Evolutionary conservation across 2,888 invertebrate species (phyloP), one percentile per base, ranked within the genome.

Genomic region (Pristionchus exspectatus): DNA sequence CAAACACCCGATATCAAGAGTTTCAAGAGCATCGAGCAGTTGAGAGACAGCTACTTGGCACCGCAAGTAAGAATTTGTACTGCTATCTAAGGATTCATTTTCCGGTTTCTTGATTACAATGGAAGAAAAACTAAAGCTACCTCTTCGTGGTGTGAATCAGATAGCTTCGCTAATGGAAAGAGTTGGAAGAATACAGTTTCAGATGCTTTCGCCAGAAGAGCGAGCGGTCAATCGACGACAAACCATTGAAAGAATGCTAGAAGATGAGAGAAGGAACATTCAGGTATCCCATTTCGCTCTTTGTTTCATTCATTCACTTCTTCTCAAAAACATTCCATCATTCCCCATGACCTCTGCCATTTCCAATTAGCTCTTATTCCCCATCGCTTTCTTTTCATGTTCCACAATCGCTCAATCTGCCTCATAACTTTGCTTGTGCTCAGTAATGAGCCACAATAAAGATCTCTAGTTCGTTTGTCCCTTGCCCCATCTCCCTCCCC

Each of bases 181-280:
- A 18, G 69, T 24, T 59, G 18, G 3, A 27, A 77, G 38, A 16
- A 9, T 38, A 12, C 24, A 38, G n/a, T 63, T 88, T 24, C 56
- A 88, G 87, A 50, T 24, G 12, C 54, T 88, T 16, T 63, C 87
- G 95, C 97, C 97, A 94, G 96, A 97, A 72, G 97, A 98, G 96
- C 96, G 98, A 95, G 93, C 94, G 74, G 96, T 97, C 90, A 97
- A 97, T 93, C 97, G 97, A 94, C 97, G 97, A 90, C 97, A 97
- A 95, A 98, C 98, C 30, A 96, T 98, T 92, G 97, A 97, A 93
- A 96, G 97, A 94, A 98, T 98, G 98, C 96, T 98, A 63, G 93
- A 94, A 54, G 92, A 94, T 44, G 94, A 95, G 87, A 90, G 91
- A 66, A 87, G 91, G 44, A 92, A 94, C 91, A 90, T 94, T 44